Percentiles rank a stretch among this genome's conserved stretches.
Evolutionary conservation across 2,888 invertebrate genomes (phyloP).

Genomic region (Idaea aversata): DNA sequence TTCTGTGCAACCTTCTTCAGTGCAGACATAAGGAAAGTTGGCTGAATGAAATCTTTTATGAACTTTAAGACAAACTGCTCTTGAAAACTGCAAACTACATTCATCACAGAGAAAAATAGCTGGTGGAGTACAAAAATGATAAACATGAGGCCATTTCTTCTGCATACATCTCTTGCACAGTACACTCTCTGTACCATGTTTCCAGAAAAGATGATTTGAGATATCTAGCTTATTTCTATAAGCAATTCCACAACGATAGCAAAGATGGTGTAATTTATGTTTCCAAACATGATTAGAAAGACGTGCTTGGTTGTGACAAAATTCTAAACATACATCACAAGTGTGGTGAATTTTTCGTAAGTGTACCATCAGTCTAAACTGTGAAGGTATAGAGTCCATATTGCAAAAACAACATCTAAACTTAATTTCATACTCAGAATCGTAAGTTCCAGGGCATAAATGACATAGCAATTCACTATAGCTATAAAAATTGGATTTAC

Average conservation of each 20-base stretch:
- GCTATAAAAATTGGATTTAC: conserved; percentile 91
- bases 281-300: conserved; percentile 95
- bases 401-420: conserved; percentile 92
- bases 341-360: conserved; percentile 90
- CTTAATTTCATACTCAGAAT: conserved; percentile 82
- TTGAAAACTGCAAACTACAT: conserved; percentile 87
- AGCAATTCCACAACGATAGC: conserved; percentile 92
- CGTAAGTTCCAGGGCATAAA: conserved; percentile 90
- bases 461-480: conserved; percentile 93
- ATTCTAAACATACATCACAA: conserved; percentile 93
- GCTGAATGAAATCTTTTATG: conserved; percentile 89
- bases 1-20: conserved; percentile 85
- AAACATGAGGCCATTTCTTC: conserved; percentile 95
- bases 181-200: conserved; percentile 94
- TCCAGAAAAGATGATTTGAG: conserved; percentile 94
- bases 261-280: conserved; percentile 92
- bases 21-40: conserved; percentile 86
- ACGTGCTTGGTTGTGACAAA: conserved; percentile 88
- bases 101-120: conserved; percentile 89
- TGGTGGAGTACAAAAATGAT: conserved; percentile 94
- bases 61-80: conserved; percentile 89
- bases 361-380: conserved; percentile 94
- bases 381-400: conserved; percentile 88
- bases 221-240: conserved; percentile 94
- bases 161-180: conserved; percentile 91